Evolutionary conservation across 2,797 vertebrate genomes (phyloP), one percentile per base, ranked within the genome.

Genomic region (Xenops minutus): DNA sequence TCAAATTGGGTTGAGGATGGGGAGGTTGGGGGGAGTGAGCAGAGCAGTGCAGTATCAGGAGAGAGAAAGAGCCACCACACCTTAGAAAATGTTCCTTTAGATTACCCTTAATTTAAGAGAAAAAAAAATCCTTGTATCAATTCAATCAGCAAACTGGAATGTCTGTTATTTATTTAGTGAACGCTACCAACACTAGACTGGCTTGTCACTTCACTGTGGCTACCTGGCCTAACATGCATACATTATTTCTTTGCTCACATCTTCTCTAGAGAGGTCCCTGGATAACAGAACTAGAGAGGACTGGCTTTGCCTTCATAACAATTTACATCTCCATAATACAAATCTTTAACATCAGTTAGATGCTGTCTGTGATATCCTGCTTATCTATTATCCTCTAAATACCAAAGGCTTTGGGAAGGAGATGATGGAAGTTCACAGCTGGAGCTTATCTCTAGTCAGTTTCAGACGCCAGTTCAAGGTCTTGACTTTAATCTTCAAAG

Each of bases 401-500:
- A 86, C 85, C 79, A 81, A 67, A 63, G 36, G 69, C 69, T 95
- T 89, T 91, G 36, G 46, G 74, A 91, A 88, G 58, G 72, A 84
- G 69, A 95, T 78, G 85, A 89, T 0, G 0, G 68, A 88, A 93
- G 81, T 89, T 96, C 91, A 89, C 7, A 41, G 87, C 73, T 89
- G 68, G 51, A 59, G 69, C 73, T 96, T 92, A 88, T 95, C 87
- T 91, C 85, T 55, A 76, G 62, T 79, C 69, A 76, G 61, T 92
- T 94, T 94, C 73, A 93, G 82, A 92, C 73, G 69, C 54, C 69
- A 41, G 69, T 92, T 94, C 87, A 96, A 95, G 92, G 89, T 96
- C 91, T 93, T 94, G 93, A 93, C 91, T 95, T 95, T 93, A 94
- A 93, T 95, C 92, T 96, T 94, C 91, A 95, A 94, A 94, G 89